Conservation (phyloP, 2,888 invertebrate species). For the Elmis aenea region DNA sequence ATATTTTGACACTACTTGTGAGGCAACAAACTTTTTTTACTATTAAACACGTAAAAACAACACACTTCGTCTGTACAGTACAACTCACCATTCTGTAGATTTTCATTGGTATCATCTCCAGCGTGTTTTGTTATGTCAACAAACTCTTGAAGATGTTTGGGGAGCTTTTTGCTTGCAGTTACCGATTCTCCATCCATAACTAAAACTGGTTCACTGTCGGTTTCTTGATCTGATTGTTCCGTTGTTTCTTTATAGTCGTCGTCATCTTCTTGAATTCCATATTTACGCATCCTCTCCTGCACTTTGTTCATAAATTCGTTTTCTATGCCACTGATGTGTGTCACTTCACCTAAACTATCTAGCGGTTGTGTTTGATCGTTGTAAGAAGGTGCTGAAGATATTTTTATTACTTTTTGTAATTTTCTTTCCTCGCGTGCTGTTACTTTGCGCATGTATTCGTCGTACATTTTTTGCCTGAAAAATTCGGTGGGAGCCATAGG, state of each 20-base stretch:
- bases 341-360: conserved; percentile 25
- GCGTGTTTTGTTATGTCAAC: conserved; percentile 55
- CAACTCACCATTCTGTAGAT: too few species aligned
- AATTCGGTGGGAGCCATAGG: conserved; percentile 59
- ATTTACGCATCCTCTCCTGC: conserved; percentile 64
- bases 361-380: conserved; percentile 39
- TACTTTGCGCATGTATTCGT: conserved; percentile 76
- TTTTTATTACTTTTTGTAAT: conserved; percentile 74
- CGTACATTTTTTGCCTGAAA: conserved; percentile 76
- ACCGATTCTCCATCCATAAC: conserved; percentile 63
- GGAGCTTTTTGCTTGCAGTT: conserved; percentile 60
- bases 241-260: conserved; percentile 51
- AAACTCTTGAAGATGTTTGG: conserved; percentile 75
- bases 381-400: conserved; percentile 55
- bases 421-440: conserved; percentile 73
- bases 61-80: too few species aligned
- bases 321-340: conserved; percentile 56
- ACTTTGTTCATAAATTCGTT: conserved; percentile 75
- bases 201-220: conserved; percentile 42
- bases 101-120: conserved; percentile 41
- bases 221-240: conserved; percentile 27
- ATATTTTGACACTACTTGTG: too few species aligned
- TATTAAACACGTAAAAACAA: too few species aligned
- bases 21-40: too few species aligned
- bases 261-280: conserved; percentile 61